Conservation (phyloP, 1,140 invertebrate genomes). For the Lepidurus packardi region DNA sequence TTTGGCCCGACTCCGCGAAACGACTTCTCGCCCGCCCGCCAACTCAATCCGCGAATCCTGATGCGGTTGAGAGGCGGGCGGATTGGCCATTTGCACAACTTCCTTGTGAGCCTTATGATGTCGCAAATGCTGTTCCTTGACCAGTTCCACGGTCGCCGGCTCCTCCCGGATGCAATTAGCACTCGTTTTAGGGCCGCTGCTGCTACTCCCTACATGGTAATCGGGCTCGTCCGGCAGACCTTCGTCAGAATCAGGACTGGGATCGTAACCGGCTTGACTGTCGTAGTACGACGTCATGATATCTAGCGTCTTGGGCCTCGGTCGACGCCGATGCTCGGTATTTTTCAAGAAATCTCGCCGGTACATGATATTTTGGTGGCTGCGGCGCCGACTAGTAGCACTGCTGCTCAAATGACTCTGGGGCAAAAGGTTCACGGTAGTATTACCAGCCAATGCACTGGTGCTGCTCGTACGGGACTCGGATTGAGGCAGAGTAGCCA, state of each 20-base stretch:
- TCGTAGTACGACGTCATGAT: slow-evolving; percentile 26
- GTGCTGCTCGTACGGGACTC: neutral
- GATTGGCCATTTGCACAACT: slow-evolving; percentile 27
- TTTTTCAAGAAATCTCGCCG: slow-evolving; percentile 23
- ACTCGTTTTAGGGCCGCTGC: neutral
- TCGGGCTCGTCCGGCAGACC: slow-evolving; percentile 26
- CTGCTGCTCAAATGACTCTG: neutral
- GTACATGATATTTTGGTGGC: slow-evolving; percentile 25
- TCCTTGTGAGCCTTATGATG: slow-evolving; percentile 27
- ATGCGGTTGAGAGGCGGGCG: slow-evolving; percentile 7
- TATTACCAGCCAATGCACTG: neutral
- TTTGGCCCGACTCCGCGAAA: slow-evolving; percentile 73
- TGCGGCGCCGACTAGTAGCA: neutral
- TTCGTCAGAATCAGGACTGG: slow-evolving; percentile 32
- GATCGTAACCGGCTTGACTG: slow-evolving; percentile 32
- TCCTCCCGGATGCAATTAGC: slow-evolving; percentile 22
- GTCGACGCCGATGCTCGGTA: slow-evolving; percentile 22
- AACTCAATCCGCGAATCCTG: slow-evolving; percentile 71
- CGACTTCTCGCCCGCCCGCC: slow-evolving; percentile 76
- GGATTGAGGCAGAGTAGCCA: neutral
- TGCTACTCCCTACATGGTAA: neutral
- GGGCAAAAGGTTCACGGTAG: neutral
- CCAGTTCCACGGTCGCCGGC: neutral
- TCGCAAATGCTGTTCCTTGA: slow-evolving; percentile 24
- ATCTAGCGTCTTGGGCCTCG: slow-evolving; percentile 28